Percentiles rank a stretch among this genome's conserved stretches.
Conservation (phyloP, 2,113 vertebrate species). For the Zeus faber region DNA sequence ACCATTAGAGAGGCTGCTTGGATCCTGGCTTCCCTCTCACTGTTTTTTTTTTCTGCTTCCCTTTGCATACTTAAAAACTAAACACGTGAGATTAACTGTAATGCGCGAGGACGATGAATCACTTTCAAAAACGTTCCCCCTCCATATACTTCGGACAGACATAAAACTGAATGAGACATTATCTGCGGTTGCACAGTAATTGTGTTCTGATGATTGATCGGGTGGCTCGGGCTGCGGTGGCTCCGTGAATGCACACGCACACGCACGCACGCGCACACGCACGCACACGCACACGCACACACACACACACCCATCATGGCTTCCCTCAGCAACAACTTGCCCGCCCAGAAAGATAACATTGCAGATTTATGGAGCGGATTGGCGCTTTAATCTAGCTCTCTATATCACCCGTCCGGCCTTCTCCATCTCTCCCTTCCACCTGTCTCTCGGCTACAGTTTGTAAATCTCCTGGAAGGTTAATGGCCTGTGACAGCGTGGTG, state of each 20-base stretch:
- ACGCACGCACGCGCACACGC: background rate
- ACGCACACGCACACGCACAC: background rate
- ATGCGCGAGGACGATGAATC: too few species aligned
- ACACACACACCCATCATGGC: background rate
- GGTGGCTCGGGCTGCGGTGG: too few species aligned
- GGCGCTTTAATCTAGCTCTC: conserved; percentile 47
- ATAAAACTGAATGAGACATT: too few species aligned
- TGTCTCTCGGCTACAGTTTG: conserved; percentile 21
- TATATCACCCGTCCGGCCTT: conserved; percentile 33
- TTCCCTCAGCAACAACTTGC: conserved; percentile 6
- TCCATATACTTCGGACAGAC: too few species aligned
- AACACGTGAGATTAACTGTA: too few species aligned
- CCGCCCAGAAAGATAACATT: conserved; percentile 37
- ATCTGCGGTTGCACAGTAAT: too few species aligned
- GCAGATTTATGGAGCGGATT: conserved; percentile 57
- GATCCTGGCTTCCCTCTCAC: too few species aligned
- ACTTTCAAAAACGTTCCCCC: too few species aligned
- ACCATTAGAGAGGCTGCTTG: too few species aligned
- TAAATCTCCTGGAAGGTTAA: conserved; percentile 20
- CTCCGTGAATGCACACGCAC: background rate
- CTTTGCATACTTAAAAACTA: too few species aligned
- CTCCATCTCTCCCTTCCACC: conserved; percentile 15
- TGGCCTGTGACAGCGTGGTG: conserved; percentile 1
- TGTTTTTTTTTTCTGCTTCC: too few species aligned
- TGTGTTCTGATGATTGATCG: too few species aligned